These are phyloP conservation scores for Galemys pyrenaicus DNA, from an alignment of 2,113 vertebrate genomes.

Conservation along the genomic window DNA sequence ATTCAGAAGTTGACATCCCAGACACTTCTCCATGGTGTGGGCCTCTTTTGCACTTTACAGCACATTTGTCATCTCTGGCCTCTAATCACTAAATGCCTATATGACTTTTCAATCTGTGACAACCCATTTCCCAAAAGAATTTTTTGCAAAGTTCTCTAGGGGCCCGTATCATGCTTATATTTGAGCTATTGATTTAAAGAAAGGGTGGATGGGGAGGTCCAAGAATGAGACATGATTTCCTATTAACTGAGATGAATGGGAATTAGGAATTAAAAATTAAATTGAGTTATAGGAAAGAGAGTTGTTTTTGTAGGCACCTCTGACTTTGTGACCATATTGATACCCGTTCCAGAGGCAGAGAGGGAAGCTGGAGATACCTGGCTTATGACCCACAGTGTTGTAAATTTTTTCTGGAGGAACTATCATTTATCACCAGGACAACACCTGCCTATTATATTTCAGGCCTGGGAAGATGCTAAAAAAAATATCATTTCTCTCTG, in stretches of 20 bases:
- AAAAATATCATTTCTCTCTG: slow-evolving; percentile 77
- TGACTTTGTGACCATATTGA: neutral
- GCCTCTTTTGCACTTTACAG: rapidly evolving
- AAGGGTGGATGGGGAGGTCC: neutral
- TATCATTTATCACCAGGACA: slow-evolving; percentile 70
- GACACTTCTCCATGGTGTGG: too few relatives aligned
- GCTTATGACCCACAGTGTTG: neutral
- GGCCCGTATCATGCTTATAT: neutral
- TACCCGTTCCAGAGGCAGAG: neutral
- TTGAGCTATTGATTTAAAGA: neutral
- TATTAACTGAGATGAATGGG: neutral
- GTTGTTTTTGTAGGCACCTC: neutral
- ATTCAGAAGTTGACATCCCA: rapidly evolving
- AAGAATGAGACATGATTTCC: neutral
- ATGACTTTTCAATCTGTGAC: neutral
- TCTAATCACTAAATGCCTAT: neutral
- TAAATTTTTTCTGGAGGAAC: slow-evolving; percentile 9
- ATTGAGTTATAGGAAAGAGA: neutral
- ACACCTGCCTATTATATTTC: slow-evolving; percentile 65
- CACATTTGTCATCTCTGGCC: neutral
- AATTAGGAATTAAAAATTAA: neutral
- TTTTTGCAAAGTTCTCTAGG: neutral
- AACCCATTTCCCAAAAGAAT: neutral
- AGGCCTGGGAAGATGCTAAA: slow-evolving; percentile 56
- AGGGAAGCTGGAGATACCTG: neutral